Base-by-base conservation (phyloP, 2,797 vertebrate genomes). In the Macrochelys suwanniensis region DNA sequence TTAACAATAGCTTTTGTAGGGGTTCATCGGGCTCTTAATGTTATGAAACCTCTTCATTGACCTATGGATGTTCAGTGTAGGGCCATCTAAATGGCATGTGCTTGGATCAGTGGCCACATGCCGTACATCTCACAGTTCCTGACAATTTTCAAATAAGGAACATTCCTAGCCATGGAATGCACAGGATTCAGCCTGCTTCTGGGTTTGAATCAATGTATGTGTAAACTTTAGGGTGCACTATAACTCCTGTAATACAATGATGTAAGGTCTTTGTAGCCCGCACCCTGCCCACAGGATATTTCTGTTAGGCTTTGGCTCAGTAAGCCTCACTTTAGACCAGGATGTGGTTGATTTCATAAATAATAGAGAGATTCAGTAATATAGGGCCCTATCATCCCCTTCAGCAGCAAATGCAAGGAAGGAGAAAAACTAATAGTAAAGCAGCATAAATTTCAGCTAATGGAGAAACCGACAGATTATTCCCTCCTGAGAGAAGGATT, bases 271-370 rank as follows among this genome's bases (percentile, higher is more conserved):
- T 88, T 3, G 23, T 49, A 68, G 50, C 56, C 17, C 82, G 87
- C 0, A 89, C 33, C 45, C 59, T 50, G 91, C 89, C 65, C 56
- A 61, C 56, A 95, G 56, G 82, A 87, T 71, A 10, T 79, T 47
- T 92, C 91, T 89, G 74, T 82, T 89, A 87, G 53, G 19, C 45
- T 88, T 85, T 81, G 50, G 4, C 71, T 83, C 7, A 0, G 71
- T 87, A 95, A 81, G 54, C 50, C 17, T 89, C 53, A 56, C 47
- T 51, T 57, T 1, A 28, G 16, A n/a, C 82, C 94, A 93, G 89
- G 88, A 95, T 89, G 91, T 31, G 82, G 90, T 31, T 93, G 51
- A 37, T 80, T 87, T 89, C 78, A 92, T 85, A 92, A 94, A 95
- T 93, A 96, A 95, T 85, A 93, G 89, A 86, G 47, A 87, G 82